Evolutionary conservation across 2,113 vertebrate species (phyloP), one percentile per base, ranked within the genome.

Genomic region (Tricholaema leucomelas): DNA sequence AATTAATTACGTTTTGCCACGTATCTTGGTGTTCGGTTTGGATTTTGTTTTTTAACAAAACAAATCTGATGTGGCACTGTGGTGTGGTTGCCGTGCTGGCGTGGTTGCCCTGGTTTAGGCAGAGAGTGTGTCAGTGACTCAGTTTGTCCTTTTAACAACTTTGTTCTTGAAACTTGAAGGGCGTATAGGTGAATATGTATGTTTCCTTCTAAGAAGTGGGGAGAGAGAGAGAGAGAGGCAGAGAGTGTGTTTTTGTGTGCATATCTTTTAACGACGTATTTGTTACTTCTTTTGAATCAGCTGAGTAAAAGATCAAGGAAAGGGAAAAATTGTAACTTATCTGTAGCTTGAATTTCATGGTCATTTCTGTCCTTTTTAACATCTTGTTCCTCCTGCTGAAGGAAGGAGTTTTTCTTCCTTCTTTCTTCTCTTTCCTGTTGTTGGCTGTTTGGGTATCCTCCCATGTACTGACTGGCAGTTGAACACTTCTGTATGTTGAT

Each of bases 361-460:
- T 33, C 14, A 3, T 52, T 55, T 76, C 63, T 81, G 48, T 80
- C 48, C 15, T 90, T 90, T 86, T 27, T 84, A 71, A 55, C n/a
- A 86, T 50, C 71, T 70, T 42, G 36, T 63, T 85, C 59, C 64
- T 91, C 7, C 15, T 85, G 66, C 40, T 69, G 71, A 74, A 85
- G 87, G 81, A 91, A 80, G 67, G 67, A 90, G 52, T 58, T 90
- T 85, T 73, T 74, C 44, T 83, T 75, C 24, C 85, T 81, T 85
- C 79, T 95, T 92, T 85, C 79, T 95, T 92, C 78, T 79, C 31
- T 80, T 95, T 93, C 72, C 87, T 95, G 85, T 92, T 89, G 58
- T 40, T 64, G 46, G 8, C 59, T 66, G 42, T 27, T 58, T 3
- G 27, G 20, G 70, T 90, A 87, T 78, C 84, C 78, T 88, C 81